phyloP scores from a whole-genome alignment of 2,113 vertebrate genomes.

The Neodon shergylaensis region DNA sequence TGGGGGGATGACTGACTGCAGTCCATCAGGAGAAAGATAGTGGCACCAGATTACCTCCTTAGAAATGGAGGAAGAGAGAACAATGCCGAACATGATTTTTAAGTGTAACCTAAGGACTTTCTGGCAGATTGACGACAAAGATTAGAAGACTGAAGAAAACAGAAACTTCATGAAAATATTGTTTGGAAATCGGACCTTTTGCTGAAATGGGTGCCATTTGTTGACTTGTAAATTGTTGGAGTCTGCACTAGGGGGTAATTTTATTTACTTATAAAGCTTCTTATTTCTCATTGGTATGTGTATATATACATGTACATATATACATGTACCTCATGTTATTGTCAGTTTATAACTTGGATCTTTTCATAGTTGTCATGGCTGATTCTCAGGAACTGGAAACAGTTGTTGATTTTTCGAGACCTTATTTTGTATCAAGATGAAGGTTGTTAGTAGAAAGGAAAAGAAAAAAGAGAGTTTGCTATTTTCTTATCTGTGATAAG shows the following conservation, averaged over 20 bases:
- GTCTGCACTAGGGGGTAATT: not conserved
- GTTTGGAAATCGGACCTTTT: not conserved
- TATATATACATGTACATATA: not conserved
- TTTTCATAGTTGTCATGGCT: not conserved
- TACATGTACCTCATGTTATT: not conserved
- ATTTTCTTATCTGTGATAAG: conserved; percentile 28
- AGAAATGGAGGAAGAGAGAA: not conserved
- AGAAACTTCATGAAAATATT: not conserved
- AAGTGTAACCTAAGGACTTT: not conserved
- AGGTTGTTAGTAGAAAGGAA: not conserved
- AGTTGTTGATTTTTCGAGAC: not conserved
- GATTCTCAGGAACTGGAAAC: not conserved
- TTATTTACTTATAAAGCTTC: not conserved
- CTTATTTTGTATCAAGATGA: conserved; percentile 22
- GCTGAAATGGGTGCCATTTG: not conserved
- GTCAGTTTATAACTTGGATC: not conserved
- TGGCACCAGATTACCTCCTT: not conserved
- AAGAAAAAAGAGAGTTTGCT: not conserved
- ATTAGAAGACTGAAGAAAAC: not conserved
- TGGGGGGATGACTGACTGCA: not conserved
- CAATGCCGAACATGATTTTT: not conserved
- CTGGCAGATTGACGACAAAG: not conserved
- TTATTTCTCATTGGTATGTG: not conserved
- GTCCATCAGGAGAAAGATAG: not conserved
- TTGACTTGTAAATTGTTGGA: not conserved